Evolutionary conservation across 1,140 invertebrate species (phyloP).

Genomic region (Paraescarpia echinospica): DNA sequence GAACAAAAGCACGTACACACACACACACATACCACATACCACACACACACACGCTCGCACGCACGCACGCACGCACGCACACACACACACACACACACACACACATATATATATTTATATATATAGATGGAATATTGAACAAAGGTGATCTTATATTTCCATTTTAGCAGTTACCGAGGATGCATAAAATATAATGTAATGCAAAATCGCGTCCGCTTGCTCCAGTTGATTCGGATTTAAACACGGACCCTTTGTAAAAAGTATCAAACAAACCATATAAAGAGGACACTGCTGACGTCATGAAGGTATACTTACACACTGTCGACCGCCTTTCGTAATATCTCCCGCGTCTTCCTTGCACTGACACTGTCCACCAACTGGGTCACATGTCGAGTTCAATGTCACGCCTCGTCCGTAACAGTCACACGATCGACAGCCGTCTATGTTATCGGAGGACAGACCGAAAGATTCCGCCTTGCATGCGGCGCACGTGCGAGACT

Average conservation of each 20-base stretch:
- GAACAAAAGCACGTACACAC: too few relatives aligned
- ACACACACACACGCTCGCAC: too few relatives aligned
- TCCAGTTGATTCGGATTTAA: background rate
- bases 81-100: too few relatives aligned
- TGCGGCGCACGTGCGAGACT: slow-evolving; percentile 60
- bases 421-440: slow-evolving; percentile 52
- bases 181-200: too few relatives aligned
- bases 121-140: too few relatives aligned
- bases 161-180: too few relatives aligned
- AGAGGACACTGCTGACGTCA: background rate
- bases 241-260: background rate
- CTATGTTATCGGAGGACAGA: slow-evolving; percentile 87
- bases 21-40: too few relatives aligned
- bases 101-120: too few relatives aligned
- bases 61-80: too few relatives aligned
- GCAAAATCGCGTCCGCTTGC: background rate
- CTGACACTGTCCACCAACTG: slow-evolving; percentile 11
- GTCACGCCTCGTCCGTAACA: slow-evolving; percentile 19
- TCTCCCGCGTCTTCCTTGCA: slow-evolving; percentile 8
- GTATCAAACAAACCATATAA: background rate
- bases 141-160: too few relatives aligned
- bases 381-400: background rate
- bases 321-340: background rate
- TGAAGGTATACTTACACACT: slow-evolving; percentile 18
- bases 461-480: slow-evolving; percentile 83